Conservation (phyloP, 1,140 invertebrate species). For the Rhagoletis zephyria region DNA sequence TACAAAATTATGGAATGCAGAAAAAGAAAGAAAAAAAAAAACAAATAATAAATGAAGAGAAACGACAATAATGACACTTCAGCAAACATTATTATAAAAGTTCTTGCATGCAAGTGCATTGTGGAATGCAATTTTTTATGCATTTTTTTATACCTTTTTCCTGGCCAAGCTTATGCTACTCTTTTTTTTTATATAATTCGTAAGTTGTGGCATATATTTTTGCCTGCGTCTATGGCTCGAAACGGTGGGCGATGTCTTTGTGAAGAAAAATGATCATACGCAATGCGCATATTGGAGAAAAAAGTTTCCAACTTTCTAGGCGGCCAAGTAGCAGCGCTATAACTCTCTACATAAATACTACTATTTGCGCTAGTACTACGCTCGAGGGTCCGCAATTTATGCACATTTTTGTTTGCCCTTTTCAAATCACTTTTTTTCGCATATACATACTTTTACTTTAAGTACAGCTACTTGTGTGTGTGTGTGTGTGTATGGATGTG, state of each 20-base stretch:
- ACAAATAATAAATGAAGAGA: constrained; percentile 24
- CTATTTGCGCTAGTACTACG: background rate
- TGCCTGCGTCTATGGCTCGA: background rate
- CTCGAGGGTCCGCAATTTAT: constrained; percentile 1
- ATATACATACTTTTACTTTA: background rate
- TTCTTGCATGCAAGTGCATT: constrained; percentile 1
- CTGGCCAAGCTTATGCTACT: background rate
- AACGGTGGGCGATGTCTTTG: background rate
- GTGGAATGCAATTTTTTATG: constrained; percentile 29
- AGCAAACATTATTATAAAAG: constrained; percentile 49
- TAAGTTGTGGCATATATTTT: too few relatives aligned
- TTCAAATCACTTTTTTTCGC: background rate
- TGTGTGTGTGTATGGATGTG: background rate
- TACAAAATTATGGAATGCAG: background rate
- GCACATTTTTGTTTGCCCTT: background rate
- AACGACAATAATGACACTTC: constrained; percentile 45
- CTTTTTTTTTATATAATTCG: background rate
- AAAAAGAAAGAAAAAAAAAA: background rate
- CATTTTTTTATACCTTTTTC: background rate
- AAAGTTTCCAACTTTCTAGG: background rate
- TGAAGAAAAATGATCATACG: constrained; percentile 33
- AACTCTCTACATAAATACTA: background rate
- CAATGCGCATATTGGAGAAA: background rate
- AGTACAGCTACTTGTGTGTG: background rate
- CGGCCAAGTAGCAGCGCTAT: background rate